Conservation (phyloP, 1,140 invertebrate species). For the Rhyacophila brunnea region DNA sequence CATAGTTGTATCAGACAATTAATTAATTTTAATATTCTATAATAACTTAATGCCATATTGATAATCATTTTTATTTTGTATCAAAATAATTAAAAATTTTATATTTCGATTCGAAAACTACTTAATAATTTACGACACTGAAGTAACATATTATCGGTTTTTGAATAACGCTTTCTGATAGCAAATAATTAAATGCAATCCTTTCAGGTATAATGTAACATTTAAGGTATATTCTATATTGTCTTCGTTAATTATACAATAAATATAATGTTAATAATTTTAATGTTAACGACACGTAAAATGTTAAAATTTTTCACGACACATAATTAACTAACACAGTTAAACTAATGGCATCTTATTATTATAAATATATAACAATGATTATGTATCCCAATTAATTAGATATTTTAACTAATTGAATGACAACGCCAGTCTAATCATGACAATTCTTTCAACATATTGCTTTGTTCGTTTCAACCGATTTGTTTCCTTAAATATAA, state of each 20-base stretch:
- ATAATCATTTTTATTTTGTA: too few species aligned
- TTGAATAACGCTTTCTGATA: too few species aligned
- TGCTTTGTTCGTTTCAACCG: slow-evolving; percentile 17
- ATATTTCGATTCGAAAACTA: too few species aligned
- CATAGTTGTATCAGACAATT: too few species aligned
- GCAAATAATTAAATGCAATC: too few species aligned
- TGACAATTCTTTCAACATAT: slow-evolving; percentile 30
- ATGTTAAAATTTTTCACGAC: slow-evolving; percentile 6
- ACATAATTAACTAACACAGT: not conserved
- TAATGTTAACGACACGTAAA: slow-evolving; percentile 7
- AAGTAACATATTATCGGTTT: too few species aligned
- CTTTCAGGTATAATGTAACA: too few species aligned
- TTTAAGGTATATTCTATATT: slow-evolving; percentile 19
- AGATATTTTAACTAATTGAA: slow-evolving; percentile 34
- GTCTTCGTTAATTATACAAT: slow-evolving; percentile 26
- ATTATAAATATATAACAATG: slow-evolving; percentile 32
- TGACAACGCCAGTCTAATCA: slow-evolving; percentile 32
- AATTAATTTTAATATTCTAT: too few species aligned
- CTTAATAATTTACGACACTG: too few species aligned
- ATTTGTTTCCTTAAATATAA: slow-evolving; percentile 13
- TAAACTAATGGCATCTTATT: slow-evolving; percentile 14
- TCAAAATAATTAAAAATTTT: too few species aligned
- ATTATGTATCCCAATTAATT: slow-evolving; percentile 33
- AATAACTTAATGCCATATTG: too few species aligned
- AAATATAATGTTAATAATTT: slow-evolving; percentile 2